phyloP scores from a whole-genome alignment of 2,113 vertebrate species.

The chimpanzee (Pan troglodytes) region DNA sequence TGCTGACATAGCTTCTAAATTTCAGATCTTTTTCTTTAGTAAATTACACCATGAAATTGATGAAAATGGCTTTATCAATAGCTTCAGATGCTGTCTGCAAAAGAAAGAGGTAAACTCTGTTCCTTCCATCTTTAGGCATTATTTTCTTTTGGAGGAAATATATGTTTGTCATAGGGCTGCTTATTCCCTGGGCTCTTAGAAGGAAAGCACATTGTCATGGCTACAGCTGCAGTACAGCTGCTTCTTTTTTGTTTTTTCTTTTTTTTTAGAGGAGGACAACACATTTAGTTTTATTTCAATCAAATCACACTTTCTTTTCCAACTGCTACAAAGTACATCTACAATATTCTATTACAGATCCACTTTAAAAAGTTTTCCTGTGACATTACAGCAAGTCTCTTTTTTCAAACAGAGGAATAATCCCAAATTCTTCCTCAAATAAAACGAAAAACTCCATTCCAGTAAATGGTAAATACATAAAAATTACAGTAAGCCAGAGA shows the following conservation, averaged over 20 bases:
- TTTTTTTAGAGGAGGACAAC: too few species aligned
- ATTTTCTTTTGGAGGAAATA: not conserved
- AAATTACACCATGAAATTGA: not conserved
- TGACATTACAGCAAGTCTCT: too few species aligned
- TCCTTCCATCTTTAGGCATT: not conserved
- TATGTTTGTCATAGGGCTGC: not conserved
- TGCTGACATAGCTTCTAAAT: not conserved
- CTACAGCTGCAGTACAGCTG: not conserved
- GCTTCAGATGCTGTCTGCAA: not conserved
- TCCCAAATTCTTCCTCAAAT: too few species aligned
- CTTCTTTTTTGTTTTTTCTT: not conserved
- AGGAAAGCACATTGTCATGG: conserved; percentile 3
- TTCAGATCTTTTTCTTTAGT: not conserved
- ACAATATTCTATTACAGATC: too few species aligned
- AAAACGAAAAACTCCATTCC: too few species aligned
- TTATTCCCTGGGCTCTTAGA: not conserved
- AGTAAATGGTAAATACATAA: too few species aligned
- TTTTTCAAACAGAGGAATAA: too few species aligned
- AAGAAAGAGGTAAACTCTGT: not conserved
- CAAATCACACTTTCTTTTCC: too few species aligned
- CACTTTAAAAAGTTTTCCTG: too few species aligned
- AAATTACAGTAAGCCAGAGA: too few species aligned
- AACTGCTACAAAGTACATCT: too few species aligned
- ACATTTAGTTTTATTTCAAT: too few species aligned
- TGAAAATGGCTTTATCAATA: not conserved